Percentiles rank a stretch among this genome's conserved stretches.
phyloP scores from a whole-genome alignment of 2,888 invertebrate genomes.

The Ornithoptera priamus region DNA sequence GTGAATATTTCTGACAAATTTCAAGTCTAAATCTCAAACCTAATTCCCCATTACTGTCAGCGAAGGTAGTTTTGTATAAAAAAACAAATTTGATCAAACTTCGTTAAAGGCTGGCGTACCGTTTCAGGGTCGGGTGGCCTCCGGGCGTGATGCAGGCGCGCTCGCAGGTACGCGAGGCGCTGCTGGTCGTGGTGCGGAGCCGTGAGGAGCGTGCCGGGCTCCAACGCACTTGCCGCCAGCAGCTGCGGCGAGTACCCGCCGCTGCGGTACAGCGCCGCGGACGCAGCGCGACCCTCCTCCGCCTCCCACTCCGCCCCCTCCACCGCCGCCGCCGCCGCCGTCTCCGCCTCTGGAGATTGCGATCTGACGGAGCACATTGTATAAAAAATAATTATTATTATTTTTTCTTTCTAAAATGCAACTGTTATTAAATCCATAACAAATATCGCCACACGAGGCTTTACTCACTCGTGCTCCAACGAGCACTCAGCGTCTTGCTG shows the following conservation, averaged over 20 bases:
- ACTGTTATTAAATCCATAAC: no score
- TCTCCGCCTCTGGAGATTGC: not conserved
- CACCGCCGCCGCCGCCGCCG: conserved; percentile 29
- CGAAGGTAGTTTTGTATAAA: no score
- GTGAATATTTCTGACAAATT: no score
- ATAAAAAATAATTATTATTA: no score
- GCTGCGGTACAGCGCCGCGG: conserved; percentile 80
- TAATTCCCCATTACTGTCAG: no score
- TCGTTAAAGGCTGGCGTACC: not conserved
- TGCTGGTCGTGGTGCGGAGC: conserved; percentile 88
- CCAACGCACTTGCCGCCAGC: conserved; percentile 82
- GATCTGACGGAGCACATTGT: no score
- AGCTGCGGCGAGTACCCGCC: conserved; percentile 93
- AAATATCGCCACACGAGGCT: no score
- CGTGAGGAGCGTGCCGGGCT: conserved; percentile 86
- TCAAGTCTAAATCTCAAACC: no score
- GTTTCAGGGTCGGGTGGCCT: conserved; percentile 80
- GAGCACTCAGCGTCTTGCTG: no score
- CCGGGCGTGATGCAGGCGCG: conserved; percentile 80
- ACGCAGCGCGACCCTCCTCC: conserved; percentile 48
- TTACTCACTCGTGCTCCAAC: no score
- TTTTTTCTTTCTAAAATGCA: no score
- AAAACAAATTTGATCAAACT: no score
- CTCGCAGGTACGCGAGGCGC: conserved; percentile 86
- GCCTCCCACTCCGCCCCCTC: conserved; percentile 41